A percentile compares a stretch with the other conserved stretches of the same genome.
Evolutionary conservation across 2,113 vertebrate species (phyloP).

Genomic region (Sapayoa aenigma): DNA sequence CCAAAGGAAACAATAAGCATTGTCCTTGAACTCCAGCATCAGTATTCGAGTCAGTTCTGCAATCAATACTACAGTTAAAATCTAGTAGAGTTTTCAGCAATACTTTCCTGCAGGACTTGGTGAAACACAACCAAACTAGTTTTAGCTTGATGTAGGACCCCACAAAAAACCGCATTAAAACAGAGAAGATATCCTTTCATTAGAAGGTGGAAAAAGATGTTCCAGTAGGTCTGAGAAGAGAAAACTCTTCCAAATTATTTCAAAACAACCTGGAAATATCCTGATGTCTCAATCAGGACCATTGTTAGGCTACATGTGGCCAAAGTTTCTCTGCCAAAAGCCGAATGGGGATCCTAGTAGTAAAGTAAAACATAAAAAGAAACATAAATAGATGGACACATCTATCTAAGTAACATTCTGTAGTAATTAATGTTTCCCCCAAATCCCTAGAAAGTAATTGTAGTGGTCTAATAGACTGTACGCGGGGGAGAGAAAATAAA

Average conservation of each 20-base stretch:
- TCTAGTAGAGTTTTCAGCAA: background rate
- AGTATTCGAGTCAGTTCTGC: background rate
- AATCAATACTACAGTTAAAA: background rate
- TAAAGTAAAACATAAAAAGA: background rate
- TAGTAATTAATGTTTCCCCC: background rate
- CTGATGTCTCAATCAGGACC: background rate
- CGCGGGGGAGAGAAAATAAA: background rate
- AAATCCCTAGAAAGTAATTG: background rate
- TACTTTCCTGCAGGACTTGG: background rate
- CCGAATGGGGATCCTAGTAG: background rate
- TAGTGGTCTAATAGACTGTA: background rate
- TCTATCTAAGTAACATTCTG: background rate
- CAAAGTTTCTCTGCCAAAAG: background rate
- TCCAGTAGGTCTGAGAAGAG: background rate
- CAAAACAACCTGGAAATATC: conserved; percentile 1
- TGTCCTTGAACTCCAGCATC: background rate
- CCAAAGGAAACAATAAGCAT: conserved; percentile 11
- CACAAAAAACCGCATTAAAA: background rate
- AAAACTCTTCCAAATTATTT: background rate
- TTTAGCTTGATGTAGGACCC: background rate
- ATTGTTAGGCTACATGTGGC: background rate
- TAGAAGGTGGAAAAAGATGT: background rate
- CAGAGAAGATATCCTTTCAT: background rate
- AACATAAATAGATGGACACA: background rate
- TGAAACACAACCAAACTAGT: background rate